Evolutionary conservation across 2,888 invertebrate species (phyloP), one percentile per base, ranked within the genome.

Genomic region (Papilio protenor): DNA sequence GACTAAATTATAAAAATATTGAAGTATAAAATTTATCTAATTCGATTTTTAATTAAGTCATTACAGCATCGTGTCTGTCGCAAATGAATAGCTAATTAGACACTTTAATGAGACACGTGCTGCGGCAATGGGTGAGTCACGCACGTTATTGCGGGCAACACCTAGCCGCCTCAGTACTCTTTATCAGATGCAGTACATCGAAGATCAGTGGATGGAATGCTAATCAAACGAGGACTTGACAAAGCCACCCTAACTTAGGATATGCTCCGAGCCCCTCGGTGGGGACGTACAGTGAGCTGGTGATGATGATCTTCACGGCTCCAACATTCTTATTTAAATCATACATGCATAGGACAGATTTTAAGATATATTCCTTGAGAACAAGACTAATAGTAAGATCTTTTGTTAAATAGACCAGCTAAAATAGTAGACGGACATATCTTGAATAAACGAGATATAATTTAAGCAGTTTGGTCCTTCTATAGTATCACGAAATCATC

Each of bases 91-190:
- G 45, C 59, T 77, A 55, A 77, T 77, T 57, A 69, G 47, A 27
- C 52, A 64, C 10, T 64, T 75, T 71, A 74, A 77, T 77, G 33
- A 77, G 49, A 57, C 69, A 70, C 74, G 70, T 70, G 73, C 33
- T 45, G 77, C 69, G 64, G 52, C 49, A 52, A 21, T 23, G 18
- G 52, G 1, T 74, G 77, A 74, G 59, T 77, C 77, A 77, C 70
- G 74, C 69, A 57, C 52, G 23, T 57, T 40, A 40, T 40, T 23
- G 55, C 57, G 57, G 49, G 21, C 64, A 73, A 66, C 64, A 77
- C 61, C 33, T 66, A 73, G 4, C 23, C 33, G 61, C 33, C 59
- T 57, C 77, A 66, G 64, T 73, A 73, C 47, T 47, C 33, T 18
- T 18, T 57, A 59, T 61, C 49, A 16, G 69, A 74, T 33, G 21